Base-by-base conservation (phyloP, 2,113 vertebrate species). In the Nothobranchius kuhntae region DNA sequence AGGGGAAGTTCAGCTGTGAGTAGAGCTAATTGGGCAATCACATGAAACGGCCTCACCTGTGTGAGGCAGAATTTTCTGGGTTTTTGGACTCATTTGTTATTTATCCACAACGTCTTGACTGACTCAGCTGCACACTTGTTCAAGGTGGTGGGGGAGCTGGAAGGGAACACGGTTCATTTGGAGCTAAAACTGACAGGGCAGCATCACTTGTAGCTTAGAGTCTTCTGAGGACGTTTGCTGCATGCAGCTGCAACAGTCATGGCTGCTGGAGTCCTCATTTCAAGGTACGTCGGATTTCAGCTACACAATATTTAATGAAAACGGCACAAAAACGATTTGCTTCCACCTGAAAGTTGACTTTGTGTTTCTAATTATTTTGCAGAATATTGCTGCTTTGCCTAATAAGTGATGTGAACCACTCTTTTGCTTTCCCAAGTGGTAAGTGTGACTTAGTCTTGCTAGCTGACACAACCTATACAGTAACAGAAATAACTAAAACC, bases 381-480 rank as follows among this genome's bases (percentile, higher is more conserved):
- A 48, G 77, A n/a, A 45, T 69, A 7, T 69, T 82, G 4, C 38
- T 80, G 40, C 13, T 68, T 53, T 61, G 38, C n/a, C 26, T 74
- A 15, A 13, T 82, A 40, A 63, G 45, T 59, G 73, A 53, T 15
- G 10, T 55, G 2, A 9, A 40, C 46, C 26, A 3, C 50, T 68
- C 61, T 2, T 62, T 65, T 50, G 48, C 53, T 52, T 30, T 65
- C 50, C 70, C 52, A 42, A 50, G 2, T 65, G 70, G 63, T 80
- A 48, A 65, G 73, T 11, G 1, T 61, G 21, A 35, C 12, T 26
- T 35, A 30, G 30, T 21, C 21, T 21, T 21, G 21, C 21, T 21
- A 21, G 21, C 21, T 30, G 30, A 30, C 2, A 30, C 30, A 30
- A 30, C 30, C 30, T 4, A 30, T 30, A 30, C 2, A 30, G 30